A percentile compares a stretch with the other conserved stretches of the same genome.
phyloP scores from a whole-genome alignment of 2,888 invertebrate genomes.

The Colletes collaris region DNA sequence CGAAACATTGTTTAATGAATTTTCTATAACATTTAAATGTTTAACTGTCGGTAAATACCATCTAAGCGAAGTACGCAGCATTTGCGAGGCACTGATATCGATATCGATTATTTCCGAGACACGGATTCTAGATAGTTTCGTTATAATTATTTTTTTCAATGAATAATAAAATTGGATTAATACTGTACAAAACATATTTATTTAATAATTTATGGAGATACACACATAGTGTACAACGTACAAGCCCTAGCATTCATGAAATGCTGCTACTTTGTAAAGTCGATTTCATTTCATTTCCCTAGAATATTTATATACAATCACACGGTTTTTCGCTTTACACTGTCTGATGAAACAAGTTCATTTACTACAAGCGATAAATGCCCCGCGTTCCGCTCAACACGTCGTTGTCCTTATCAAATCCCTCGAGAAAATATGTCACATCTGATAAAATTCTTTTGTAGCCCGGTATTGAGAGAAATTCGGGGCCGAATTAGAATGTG shows the following conservation, averaged over 20 bases:
- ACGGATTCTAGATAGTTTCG: background rate
- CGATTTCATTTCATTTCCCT: conserved; percentile 57
- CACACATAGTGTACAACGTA: conserved; percentile 76
- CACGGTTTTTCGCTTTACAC: conserved; percentile 68
- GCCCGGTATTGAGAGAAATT: conserved; percentile 57
- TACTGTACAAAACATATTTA: conserved; percentile 82
- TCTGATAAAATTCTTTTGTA: conserved; percentile 53
- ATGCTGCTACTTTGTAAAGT: conserved; percentile 73
- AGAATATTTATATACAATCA: conserved; percentile 78
- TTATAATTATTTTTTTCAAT: background rate
- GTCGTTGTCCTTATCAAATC: conserved; percentile 50
- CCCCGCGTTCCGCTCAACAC: conserved; percentile 58
- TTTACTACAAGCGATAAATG: conserved; percentile 72
- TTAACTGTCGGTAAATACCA: too few relatives aligned
- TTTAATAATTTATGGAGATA: conserved; percentile 80
- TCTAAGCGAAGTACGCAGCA: too few relatives aligned
- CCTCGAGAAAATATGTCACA: conserved; percentile 63
- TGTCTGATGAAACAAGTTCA: conserved; percentile 67
- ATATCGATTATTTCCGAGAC: background rate
- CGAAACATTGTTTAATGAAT: background rate
- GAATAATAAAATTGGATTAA: background rate
- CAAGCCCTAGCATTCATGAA: conserved; percentile 74
- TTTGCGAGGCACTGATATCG: background rate
- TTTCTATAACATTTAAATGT: background rate
- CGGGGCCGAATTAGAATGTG: conserved; percentile 57